Base-by-base conservation (phyloP, 2,797 vertebrate species). In the Monodelphis domestica region DNA sequence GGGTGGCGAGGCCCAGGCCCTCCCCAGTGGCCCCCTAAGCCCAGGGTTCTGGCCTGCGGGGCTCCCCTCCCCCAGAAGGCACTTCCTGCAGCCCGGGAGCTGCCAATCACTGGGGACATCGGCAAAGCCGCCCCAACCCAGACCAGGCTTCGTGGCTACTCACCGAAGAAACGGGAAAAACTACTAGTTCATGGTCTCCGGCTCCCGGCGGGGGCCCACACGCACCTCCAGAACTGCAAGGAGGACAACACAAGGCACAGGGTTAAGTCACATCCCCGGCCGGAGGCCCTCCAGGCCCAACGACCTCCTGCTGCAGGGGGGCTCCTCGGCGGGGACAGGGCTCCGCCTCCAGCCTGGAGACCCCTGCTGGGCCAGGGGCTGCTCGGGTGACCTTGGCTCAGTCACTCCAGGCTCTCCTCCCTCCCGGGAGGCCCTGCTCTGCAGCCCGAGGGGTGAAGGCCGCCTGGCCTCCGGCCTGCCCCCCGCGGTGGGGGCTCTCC, bases 111-210 rank as follows among this genome's bases (percentile, higher is more conserved):
- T 28, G 87, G 52, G 87, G 87, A 30, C 87, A 14, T 50, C 26
- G 51, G 10, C 6, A 14, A 28, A 53, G 45, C 91, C 90, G 50
- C 91, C n/a, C n/a, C n/a, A n/a, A n/a, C n/a, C n/a, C n/a, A 29
- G 1, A 0, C 15, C 15, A 26, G 28, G 11, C 0, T 70, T 2
- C 0, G 0, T 89, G 91, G 91, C 90, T 45, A 96, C 97, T 97
- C 97, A 98, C 98, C 97, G 92, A 92, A 84, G 93, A 94, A 93
- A 29, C 91, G 95, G 96, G 50, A 54, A 50, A 54, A 91, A 96
- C 96, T 94, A 96, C 95, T 0, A 0, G 92, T 29, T 97, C 97
- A 98, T 95, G n/a, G 93, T 97, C 97, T 97, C 94, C 95, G 94
- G 92, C 91, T 84, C 63, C n/a, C 89, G 87, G 91, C 55, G 57